These are phyloP conservation scores for Liasis olivaceus DNA, from an alignment of 2,797 vertebrate species.

Conservation along the genomic window DNA sequence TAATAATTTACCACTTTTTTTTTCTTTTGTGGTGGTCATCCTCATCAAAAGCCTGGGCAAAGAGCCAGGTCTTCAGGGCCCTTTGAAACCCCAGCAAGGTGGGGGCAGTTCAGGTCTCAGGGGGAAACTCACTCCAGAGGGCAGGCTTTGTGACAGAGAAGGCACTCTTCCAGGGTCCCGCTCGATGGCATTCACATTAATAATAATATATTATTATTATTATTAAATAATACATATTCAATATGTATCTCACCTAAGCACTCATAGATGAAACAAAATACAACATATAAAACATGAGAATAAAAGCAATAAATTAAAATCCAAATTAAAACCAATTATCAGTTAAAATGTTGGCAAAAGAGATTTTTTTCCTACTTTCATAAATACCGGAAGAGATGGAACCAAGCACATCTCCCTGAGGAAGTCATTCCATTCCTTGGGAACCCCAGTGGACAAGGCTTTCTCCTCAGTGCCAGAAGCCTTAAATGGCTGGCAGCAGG, in stretches of 20 bases:
- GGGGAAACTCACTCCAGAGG: neutral
- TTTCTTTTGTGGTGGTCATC: no score
- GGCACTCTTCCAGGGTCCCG: neutral
- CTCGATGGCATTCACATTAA: neutral
- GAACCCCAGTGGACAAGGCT: neutral
- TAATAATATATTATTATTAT: neutral
- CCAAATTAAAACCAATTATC: neutral
- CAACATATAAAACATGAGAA: neutral
- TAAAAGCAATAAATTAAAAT: neutral
- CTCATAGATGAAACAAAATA: neutral
- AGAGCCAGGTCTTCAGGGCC: neutral
- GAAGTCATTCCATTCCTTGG: neutral
- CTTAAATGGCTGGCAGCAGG: neutral
- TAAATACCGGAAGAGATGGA: neutral
- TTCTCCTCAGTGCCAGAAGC: neutral
- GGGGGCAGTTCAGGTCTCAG: neutral
- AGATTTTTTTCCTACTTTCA: neutral
- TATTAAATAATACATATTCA: neutral
- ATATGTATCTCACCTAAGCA: neutral
- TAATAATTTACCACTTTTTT: neutral
- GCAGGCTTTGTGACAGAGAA: neutral
- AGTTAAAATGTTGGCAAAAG: neutral
- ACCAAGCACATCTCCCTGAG: neutral
- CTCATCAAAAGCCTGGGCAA: neutral
- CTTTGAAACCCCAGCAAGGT: neutral